These are phyloP conservation scores for Stomorhina lunata DNA, from an alignment of 2,888 invertebrate species.

Conservation along the genomic window DNA sequence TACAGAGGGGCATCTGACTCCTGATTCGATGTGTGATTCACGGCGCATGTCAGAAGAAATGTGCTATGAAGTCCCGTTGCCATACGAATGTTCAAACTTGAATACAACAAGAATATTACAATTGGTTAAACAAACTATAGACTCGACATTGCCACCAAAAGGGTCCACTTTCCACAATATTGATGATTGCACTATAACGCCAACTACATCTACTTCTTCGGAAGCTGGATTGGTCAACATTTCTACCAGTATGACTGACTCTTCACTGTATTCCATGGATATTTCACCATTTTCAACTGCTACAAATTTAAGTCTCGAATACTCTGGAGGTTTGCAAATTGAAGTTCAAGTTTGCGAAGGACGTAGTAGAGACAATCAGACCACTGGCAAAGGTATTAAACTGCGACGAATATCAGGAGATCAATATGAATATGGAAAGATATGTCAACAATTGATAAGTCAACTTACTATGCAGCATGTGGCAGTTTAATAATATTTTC, in stretches of 20 bases:
- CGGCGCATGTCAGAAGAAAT: conserved; percentile 79
- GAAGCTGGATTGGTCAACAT: conserved; percentile 70
- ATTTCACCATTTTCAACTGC: conserved; percentile 70
- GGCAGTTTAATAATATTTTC: conserved; percentile 68
- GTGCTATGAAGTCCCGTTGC: conserved; percentile 87
- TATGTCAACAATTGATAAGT: conserved; percentile 92
- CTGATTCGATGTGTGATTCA: conserved; percentile 79
- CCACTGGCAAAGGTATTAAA: conserved; percentile 89
- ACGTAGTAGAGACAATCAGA: conserved; percentile 81
- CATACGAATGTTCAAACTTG: conserved; percentile 89
- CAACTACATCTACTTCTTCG: conserved; percentile 39
- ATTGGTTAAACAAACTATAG: conserved; percentile 89
- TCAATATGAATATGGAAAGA: conserved; percentile 91
- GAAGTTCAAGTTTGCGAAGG: conserved; percentile 90
- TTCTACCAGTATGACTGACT: conserved; percentile 69
- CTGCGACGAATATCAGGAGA: conserved; percentile 93
- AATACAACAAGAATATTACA: conserved; percentile 90
- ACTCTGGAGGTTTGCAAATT: conserved; percentile 92
- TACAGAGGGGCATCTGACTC: conserved; percentile 78
- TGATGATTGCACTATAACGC: conserved; percentile 72
- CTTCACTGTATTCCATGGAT: conserved; percentile 51
- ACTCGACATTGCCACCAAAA: conserved; percentile 88
- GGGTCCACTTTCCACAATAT: conserved; percentile 82
- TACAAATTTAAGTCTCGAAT: conserved; percentile 85
- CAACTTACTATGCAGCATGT: conserved; percentile 87